Evolutionary conservation across 1,140 invertebrate species (phyloP), one percentile per base, ranked within the genome.

Genomic region (Melitaea cinxia): DNA sequence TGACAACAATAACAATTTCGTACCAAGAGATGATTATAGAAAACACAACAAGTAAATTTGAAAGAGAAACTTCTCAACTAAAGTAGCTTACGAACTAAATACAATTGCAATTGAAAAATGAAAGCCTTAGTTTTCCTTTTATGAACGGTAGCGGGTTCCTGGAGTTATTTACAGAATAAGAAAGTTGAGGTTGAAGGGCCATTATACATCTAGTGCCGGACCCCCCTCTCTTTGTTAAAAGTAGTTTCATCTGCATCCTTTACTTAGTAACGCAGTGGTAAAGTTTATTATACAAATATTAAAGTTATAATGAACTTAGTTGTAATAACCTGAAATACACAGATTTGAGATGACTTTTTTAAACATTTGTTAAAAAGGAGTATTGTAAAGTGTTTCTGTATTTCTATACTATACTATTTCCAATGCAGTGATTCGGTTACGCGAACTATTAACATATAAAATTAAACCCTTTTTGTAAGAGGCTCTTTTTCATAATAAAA

Each of bases 31-130:
- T 23, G 23, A 21, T 21, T 24, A 47, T 23, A n/a, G 23, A 47
- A 45, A 10, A 45, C 4, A 19, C 19, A 45, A 45, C 12, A 45
- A 47, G 19, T 15, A 47, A 47, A 47, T 47, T 12, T 19, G 42
- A 47, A 23, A 47, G 17, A 12, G 21, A 24, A 47, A 47, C 42
- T 47, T 42, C 17, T 42, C 42, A 47, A 47, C 42, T 23, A 47
- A 47, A 47, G 42, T 47, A 47, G 42, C 42, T 47, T 47, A 47
- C 42, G n/a, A 47, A 47, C 42, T 47, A 47, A 56, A 56, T 21
- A 56, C 21, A 56, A 56, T 56, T 56, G 54, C 35, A 56, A 56
- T 56, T 56, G 35, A 39, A 56, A 56, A 42, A 56, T 47, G 21
- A 47, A 47, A 47, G 42, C 42, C 42, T 17, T 42, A 56, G 35